A percentile compares a stretch with the other conserved stretches of the same genome.
Evolutionary conservation across 2,888 invertebrate species (phyloP).

Genomic region (Busseola fusca): DNA sequence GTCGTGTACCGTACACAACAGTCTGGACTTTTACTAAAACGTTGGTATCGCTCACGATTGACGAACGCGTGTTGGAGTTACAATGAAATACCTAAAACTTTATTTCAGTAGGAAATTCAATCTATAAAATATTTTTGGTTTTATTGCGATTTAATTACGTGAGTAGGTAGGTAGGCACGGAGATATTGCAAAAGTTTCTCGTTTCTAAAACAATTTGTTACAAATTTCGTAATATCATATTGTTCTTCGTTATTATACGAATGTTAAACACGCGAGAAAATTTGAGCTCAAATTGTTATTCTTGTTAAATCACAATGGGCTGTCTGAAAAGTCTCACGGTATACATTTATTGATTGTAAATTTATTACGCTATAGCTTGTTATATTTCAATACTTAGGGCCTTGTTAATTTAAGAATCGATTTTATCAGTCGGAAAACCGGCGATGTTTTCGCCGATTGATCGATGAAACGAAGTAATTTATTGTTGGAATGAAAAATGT

Average conservation of each 20-base stretch:
- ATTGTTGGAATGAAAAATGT: conserved; percentile 23
- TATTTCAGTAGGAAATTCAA: conserved; percentile 8
- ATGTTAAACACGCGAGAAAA: conserved; percentile 56
- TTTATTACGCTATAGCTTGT: conserved; percentile 27
- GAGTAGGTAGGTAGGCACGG: not conserved
- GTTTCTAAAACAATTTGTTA: conserved; percentile 58
- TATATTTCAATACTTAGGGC: conserved; percentile 20
- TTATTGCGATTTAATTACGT: conserved; percentile 17
- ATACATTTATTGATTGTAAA: conserved; percentile 38
- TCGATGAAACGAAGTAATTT: conserved; percentile 41
- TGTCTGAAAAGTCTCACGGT: conserved; percentile 35
- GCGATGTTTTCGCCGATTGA: conserved; percentile 18
- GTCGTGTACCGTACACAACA: conserved; percentile 40
- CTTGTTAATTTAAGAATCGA: conserved; percentile 31
- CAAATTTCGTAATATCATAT: conserved; percentile 54
- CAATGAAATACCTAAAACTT: not conserved
- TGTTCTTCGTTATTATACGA: conserved; percentile 53
- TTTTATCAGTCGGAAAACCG: conserved; percentile 21
- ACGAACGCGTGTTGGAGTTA: conserved; percentile 14
- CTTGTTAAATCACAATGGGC: conserved; percentile 45
- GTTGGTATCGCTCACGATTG: conserved; percentile 22
- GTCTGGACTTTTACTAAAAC: conserved; percentile 31
- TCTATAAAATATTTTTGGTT: conserved; percentile 10
- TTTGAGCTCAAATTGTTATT: conserved; percentile 42
- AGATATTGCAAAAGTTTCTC: conserved; percentile 38